Conservation (phyloP, 2,113 vertebrate species). For the Candoia aspera region DNA sequence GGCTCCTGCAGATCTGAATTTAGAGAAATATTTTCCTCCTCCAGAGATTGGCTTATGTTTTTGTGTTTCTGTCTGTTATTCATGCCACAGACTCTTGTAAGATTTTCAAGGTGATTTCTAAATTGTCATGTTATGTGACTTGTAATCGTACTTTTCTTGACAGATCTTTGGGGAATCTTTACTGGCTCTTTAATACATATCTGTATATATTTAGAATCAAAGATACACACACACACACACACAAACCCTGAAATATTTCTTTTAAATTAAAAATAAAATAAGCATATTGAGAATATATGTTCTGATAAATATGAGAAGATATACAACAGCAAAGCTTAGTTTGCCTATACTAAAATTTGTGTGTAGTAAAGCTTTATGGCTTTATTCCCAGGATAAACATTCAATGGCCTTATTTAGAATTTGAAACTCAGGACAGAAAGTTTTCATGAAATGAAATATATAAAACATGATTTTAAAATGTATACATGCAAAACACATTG, state of each 20-base stretch:
- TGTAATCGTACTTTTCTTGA: conserved; percentile 22
- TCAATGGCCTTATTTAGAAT: background rate
- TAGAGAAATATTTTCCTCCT: conserved; percentile 12
- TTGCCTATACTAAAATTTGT: background rate
- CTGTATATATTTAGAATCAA: no score
- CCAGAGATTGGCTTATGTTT: background rate
- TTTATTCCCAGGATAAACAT: background rate
- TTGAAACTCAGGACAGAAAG: background rate
- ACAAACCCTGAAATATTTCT: background rate
- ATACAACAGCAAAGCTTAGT: background rate
- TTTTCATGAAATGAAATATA: background rate
- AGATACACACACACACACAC: no score
- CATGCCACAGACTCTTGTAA: background rate
- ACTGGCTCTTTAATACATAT: background rate
- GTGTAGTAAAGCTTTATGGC: background rate
- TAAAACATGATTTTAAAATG: background rate
- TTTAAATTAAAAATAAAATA: background rate
- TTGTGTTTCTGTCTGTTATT: background rate
- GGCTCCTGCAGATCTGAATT: background rate
- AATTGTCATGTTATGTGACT: conserved; percentile 24
- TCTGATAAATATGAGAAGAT: background rate
- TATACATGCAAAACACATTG: background rate
- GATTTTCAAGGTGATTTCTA: conserved; percentile 29
- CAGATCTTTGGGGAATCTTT: conserved; percentile 19
- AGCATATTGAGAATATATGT: background rate